These are phyloP conservation scores for Halcyon badia DNA, from an alignment of 2,797 vertebrate species.

Conservation along the genomic window DNA sequence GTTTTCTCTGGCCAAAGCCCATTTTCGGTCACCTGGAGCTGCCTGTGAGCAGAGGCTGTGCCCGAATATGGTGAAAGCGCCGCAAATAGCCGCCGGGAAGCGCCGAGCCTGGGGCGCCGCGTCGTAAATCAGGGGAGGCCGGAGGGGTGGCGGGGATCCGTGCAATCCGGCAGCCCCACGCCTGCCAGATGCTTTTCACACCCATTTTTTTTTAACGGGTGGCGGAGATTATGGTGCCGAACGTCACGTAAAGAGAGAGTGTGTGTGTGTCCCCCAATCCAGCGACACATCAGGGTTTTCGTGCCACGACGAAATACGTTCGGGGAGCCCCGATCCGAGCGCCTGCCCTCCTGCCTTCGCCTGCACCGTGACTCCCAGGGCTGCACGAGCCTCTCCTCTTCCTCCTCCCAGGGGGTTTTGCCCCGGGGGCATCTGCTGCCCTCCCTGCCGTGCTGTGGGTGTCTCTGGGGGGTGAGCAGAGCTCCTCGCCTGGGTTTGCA, in stretches of 20 bases:
- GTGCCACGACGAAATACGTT: accelerated
- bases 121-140: not conserved
- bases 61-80: not conserved
- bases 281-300: not conserved
- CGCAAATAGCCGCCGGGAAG: not conserved
- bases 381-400: not conserved
- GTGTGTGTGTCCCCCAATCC: no score
- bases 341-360: no score
- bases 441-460: accelerated
- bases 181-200: not conserved
- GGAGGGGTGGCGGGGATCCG: not conserved
- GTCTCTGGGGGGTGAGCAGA: not conserved
- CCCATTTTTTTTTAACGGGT: not conserved
- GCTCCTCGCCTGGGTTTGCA: not conserved
- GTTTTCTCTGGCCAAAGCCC: not conserved
- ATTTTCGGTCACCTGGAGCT: not conserved
- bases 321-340: not conserved
- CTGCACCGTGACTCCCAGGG: not conserved
- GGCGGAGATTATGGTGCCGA: not conserved
- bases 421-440: not conserved
- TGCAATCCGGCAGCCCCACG: not conserved
- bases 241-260: not conserved
- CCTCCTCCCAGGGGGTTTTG: not conserved
- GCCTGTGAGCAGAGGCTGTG: not conserved
- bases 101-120: no score